Conservation (phyloP, 1,140 invertebrate species). For the Cherax quadricarinatus region DNA sequence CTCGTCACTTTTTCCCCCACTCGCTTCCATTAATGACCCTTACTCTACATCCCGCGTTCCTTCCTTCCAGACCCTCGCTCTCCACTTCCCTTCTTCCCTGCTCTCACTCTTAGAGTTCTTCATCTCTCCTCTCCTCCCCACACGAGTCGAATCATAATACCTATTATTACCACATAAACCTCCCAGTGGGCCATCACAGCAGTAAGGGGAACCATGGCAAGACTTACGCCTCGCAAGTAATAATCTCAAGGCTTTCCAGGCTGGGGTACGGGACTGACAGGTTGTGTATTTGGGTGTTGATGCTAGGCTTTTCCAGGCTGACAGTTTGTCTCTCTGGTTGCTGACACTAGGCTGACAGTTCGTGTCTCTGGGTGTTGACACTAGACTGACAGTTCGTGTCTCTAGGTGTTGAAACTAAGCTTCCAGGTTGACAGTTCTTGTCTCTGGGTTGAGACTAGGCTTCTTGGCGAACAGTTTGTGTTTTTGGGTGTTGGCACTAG, state of each 20-base stretch:
- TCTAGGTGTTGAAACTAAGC: not conserved
- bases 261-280: not conserved
- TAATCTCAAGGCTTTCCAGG: not conserved
- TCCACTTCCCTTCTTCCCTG: not conserved
- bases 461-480: not conserved
- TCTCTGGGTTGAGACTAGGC: not conserved
- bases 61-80: not conserved
- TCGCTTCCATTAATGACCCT: not conserved
- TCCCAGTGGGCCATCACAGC: not conserved
- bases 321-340: not conserved
- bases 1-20: not conserved
- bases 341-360: not conserved
- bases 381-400: not conserved
- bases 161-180: not conserved
- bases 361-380: not conserved
- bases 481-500: not conserved
- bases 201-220: not conserved
- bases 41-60: not conserved
- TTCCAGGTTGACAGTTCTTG: not conserved
- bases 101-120: not conserved
- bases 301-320: not conserved
- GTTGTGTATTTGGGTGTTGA: not conserved
- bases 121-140: not conserved
- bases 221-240: not conserved
- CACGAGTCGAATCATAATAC: not conserved